Evolutionary conservation across 2,113 vertebrate genomes (phyloP).

Genomic region (Nesogale talazaci): DNA sequence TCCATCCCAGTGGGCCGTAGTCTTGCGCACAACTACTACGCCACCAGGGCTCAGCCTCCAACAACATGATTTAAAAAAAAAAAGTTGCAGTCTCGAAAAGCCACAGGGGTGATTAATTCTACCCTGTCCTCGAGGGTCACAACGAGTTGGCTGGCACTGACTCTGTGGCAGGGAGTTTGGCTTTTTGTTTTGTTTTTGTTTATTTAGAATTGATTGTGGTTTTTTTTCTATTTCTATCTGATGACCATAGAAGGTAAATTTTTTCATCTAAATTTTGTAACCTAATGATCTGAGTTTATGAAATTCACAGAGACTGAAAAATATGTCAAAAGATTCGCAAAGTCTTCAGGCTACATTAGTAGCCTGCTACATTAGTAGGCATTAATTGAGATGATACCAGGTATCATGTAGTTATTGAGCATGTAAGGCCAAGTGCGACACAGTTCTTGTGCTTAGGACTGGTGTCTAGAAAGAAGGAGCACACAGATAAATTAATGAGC

Average conservation of each 20-base stretch:
- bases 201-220: background rate
- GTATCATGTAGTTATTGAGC: background rate
- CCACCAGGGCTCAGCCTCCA: too few relatives aligned
- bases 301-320: conserved; percentile 36
- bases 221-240: conserved; percentile 32
- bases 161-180: too few relatives aligned
- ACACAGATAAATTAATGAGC: background rate
- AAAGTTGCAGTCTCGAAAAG: too few relatives aligned
- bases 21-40: too few relatives aligned
- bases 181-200: background rate
- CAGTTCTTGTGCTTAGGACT: background rate
- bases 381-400: background rate
- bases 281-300: conserved; percentile 25
- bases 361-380: background rate
- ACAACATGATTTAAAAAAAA: too few relatives aligned
- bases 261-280: conserved; percentile 32
- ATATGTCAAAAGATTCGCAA: conserved; percentile 14
- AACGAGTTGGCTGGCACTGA: too few relatives aligned
- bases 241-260: conserved; percentile 9
- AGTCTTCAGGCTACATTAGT: background rate
- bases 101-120: too few relatives aligned
- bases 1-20: too few relatives aligned
- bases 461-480: background rate
- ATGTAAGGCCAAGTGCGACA: background rate
- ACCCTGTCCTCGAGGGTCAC: too few relatives aligned